These are phyloP conservation scores for Acromyrmex echinatior DNA, from an alignment of 1,140 invertebrate genomes.

Conservation along the genomic window DNA sequence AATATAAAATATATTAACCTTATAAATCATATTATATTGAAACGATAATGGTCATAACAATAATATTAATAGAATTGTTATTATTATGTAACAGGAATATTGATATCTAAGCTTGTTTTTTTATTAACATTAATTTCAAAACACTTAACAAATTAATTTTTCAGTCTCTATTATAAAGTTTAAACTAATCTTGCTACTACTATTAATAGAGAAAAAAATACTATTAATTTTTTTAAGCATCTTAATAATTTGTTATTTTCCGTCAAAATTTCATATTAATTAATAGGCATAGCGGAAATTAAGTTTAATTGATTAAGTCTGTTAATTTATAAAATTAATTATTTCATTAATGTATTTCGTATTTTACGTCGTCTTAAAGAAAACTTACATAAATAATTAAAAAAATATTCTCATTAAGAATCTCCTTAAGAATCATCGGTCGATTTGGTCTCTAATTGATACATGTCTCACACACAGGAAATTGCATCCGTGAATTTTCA, in stretches of 20 bases:
- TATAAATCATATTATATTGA: conserved; percentile 9
- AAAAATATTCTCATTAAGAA: conserved; percentile 10
- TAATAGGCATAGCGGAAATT: background rate
- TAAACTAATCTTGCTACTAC: background rate
- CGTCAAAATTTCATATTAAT: background rate
- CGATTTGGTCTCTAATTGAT: background rate
- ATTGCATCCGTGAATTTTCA: conserved; percentile 46
- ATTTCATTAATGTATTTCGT: background rate
- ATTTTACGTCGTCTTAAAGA: background rate
- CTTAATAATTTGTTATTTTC: background rate
- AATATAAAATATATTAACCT: background rate
- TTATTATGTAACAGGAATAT: background rate
- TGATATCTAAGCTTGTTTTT: background rate
- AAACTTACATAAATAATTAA: background rate
- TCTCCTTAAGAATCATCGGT: conserved; percentile 33
- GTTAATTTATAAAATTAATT: conserved; percentile 4
- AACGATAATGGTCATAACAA: background rate
- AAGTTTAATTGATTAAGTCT: background rate
- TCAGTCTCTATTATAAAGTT: background rate
- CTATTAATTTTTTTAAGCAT: no score
- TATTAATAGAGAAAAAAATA: background rate
- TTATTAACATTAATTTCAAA: background rate
- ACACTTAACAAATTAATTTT: conserved; percentile 7
- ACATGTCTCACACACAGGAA: background rate
- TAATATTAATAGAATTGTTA: background rate